phyloP scores from a whole-genome alignment of 2,888 invertebrate genomes.

The Sphaerophoria rueppellii region DNA sequence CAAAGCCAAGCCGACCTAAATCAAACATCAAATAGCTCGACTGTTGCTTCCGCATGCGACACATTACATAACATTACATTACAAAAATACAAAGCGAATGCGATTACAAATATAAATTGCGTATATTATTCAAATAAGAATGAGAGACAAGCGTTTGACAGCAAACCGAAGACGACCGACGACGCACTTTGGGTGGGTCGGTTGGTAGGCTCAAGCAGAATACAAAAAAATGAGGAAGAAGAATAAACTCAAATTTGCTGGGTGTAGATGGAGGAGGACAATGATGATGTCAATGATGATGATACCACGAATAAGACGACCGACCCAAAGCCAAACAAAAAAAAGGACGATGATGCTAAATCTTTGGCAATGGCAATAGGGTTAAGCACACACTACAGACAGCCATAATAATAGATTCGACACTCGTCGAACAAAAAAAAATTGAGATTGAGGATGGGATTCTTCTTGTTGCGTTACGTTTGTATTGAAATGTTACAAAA shows the following conservation, averaged over 20 bases:
- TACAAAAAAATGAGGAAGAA: neutral
- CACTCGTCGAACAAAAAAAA: slow-evolving; percentile 27
- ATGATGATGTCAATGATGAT: slow-evolving; percentile 71
- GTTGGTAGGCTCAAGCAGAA: neutral
- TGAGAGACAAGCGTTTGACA: slow-evolving; percentile 65
- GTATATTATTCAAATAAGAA: slow-evolving; percentile 69
- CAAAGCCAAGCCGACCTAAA: slow-evolving; percentile 41
- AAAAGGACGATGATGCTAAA: slow-evolving; percentile 30
- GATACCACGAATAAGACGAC: slow-evolving; percentile 38
- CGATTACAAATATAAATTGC: slow-evolving; percentile 73
- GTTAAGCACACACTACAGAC: slow-evolving; percentile 56
- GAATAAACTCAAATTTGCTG: slow-evolving; percentile 1
- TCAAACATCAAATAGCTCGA: slow-evolving; percentile 67
- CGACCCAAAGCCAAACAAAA: neutral
- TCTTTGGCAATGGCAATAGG: slow-evolving; percentile 45
- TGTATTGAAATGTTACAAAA: slow-evolving; percentile 23
- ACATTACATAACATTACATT: slow-evolving; percentile 22
- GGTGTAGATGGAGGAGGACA: slow-evolving; percentile 38
- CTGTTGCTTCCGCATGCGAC: slow-evolving; percentile 67
- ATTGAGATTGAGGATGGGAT: slow-evolving; percentile 14
- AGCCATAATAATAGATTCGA: slow-evolving; percentile 36
- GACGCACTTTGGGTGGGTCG: neutral
- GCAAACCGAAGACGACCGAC: slow-evolving; percentile 15
- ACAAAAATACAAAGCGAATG: slow-evolving; percentile 55
- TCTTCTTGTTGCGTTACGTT: too few relatives aligned